Evolutionary conservation across 2,797 vertebrate genomes (phyloP).

Genomic region (Tarsius wallacei): DNA sequence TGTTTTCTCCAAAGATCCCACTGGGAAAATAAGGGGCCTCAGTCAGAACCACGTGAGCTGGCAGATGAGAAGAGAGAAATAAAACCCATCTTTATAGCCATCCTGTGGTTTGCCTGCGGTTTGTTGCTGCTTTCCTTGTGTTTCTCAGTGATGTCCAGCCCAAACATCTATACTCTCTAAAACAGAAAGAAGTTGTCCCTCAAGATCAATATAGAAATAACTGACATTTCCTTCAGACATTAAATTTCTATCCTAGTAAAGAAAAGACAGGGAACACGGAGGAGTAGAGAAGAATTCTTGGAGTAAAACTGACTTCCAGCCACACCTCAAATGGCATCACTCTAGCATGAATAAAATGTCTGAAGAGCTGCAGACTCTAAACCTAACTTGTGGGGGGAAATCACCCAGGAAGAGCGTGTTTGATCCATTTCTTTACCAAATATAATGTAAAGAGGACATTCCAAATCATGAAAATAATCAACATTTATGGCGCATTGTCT

Average conservation of each 20-base stretch:
- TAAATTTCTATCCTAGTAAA: constrained; percentile 67
- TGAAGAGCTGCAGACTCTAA: neutral
- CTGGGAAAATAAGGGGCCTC: constrained; percentile 44
- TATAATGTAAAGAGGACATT: neutral
- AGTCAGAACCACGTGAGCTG: neutral
- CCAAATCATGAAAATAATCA: neutral
- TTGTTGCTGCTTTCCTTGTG: neutral
- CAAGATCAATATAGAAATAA: constrained; percentile 75
- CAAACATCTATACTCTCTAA: constrained; percentile 42
- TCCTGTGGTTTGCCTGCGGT: constrained; percentile 38
- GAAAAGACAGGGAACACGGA: neutral
- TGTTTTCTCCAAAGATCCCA: constrained; percentile 29
- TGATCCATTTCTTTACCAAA: neutral
- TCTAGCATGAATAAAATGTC: neutral
- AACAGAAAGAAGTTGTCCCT: constrained; percentile 69
- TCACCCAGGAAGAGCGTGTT: neutral
- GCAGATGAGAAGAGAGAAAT: constrained; percentile 11
- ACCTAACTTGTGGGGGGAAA: neutral
- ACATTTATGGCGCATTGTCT: neutral
- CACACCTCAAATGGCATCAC: neutral
- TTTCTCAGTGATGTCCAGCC: constrained; percentile 24
- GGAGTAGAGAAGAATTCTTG: neutral
- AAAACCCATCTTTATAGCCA: constrained; percentile 50
- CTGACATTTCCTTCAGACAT: constrained; percentile 66
- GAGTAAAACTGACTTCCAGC: constrained; percentile 22